Conservation (phyloP, 2,888 invertebrate species). For the Rhagonycha lutea region DNA sequence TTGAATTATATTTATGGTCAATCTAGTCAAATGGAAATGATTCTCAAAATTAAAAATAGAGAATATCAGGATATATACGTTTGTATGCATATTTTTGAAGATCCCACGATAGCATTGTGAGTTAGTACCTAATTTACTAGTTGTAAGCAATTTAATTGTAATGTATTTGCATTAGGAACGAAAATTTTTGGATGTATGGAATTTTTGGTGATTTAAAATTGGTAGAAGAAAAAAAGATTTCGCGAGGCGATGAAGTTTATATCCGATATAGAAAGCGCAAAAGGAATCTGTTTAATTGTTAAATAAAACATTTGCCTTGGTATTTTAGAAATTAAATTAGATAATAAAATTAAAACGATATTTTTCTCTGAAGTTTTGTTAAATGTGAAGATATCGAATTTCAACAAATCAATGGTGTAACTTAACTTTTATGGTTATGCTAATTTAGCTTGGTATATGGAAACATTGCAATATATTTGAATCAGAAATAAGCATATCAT, state of each 20-base stretch:
- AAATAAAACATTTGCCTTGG: too few relatives aligned
- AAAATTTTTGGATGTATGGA: background rate
- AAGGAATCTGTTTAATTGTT: too few relatives aligned
- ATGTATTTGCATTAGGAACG: background rate
- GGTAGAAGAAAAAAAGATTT: background rate
- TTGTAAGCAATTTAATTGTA: background rate
- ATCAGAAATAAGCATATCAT: too few relatives aligned
- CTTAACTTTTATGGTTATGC: too few relatives aligned
- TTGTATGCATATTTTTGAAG: background rate
- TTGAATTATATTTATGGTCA: background rate
- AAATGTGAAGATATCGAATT: too few relatives aligned
- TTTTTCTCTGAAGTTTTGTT: too few relatives aligned
- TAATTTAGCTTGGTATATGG: too few relatives aligned
- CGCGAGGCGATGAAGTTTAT: background rate
- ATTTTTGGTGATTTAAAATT: background rate
- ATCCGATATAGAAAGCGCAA: background rate
- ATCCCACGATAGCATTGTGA: background rate
- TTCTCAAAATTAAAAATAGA: background rate
- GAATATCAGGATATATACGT: background rate
- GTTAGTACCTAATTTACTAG: background rate
- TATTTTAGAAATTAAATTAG: too few relatives aligned
- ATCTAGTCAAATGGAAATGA: background rate
- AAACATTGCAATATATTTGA: too few relatives aligned
- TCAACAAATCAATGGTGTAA: too few relatives aligned
- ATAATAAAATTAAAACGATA: too few relatives aligned